Percentiles rank a stretch among this genome's conserved stretches.
phyloP scores from a whole-genome alignment of 2,888 invertebrate genomes.

The Actias luna region DNA sequence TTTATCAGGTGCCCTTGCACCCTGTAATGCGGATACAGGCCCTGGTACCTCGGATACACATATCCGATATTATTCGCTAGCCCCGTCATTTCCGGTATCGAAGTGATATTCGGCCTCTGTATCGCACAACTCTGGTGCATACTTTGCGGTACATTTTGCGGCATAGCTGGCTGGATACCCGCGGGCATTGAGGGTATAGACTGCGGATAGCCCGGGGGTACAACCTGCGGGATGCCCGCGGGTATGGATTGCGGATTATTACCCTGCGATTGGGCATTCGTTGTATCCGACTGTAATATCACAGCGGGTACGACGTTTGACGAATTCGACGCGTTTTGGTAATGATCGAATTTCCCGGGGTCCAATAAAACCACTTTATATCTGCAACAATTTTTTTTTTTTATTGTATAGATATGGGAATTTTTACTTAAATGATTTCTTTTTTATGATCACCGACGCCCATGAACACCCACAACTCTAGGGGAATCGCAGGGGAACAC shows the following conservation, averaged over 20 bases:
- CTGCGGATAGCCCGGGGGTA: accelerated
- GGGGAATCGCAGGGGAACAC: too few species aligned
- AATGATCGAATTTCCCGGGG: background rate
- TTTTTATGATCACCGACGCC: too few species aligned
- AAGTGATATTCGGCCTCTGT: background rate
- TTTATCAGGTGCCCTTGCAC: background rate
- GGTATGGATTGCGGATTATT: background rate
- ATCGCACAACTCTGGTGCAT: background rate
- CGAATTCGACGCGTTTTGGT: background rate
- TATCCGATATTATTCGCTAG: background rate
- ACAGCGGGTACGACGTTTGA: background rate
- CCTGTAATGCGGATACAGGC: background rate
- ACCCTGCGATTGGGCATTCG: background rate
- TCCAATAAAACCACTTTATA: background rate
- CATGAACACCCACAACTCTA: too few species aligned
- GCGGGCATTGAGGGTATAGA: too few species aligned
- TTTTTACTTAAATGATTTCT: too few species aligned
- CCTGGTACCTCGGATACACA: background rate
- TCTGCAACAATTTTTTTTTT: background rate
- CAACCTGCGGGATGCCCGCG: background rate
- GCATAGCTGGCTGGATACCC: too few species aligned
- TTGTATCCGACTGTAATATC: background rate
- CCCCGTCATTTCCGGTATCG: background rate
- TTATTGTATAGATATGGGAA: background rate
- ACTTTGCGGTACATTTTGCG: background rate